Conservation (phyloP, 1,140 invertebrate genomes). For the Paraescarpia echinospica region DNA sequence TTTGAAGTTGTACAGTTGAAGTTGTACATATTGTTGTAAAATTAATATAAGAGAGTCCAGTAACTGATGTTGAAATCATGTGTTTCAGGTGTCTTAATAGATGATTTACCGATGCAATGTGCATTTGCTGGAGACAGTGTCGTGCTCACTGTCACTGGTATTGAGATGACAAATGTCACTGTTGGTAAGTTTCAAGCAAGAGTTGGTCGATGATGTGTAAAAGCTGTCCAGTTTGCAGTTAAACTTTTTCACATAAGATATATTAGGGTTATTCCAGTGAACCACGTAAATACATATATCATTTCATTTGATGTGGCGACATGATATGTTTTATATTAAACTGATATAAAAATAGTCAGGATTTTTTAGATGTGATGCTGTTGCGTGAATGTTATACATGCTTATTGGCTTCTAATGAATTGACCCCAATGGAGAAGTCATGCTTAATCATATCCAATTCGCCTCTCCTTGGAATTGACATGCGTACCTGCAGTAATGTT, state of each 20-base stretch:
- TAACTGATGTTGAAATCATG: neutral
- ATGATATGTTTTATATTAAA: no score
- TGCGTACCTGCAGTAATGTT: no score
- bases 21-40: neutral
- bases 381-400: no score
- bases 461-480: no score
- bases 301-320: no score
- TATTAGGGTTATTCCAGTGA: neutral
- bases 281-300: neutral
- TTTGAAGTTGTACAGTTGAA: no score
- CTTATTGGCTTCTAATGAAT: no score
- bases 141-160: conserved; percentile 76
- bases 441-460: no score
- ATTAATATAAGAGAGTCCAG: neutral
- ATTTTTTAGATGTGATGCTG: neutral
- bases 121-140: conserved; percentile 95
- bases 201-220: no score
- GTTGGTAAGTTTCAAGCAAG: conserved; percentile 64
- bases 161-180: conserved; percentile 71
- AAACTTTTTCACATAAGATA: neutral
- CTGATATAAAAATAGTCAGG: neutral
- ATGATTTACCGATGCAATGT: conserved; percentile 71
- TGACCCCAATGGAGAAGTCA: no score
- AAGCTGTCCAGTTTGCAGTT: no score
- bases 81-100: conserved; percentile 66